Base-by-base conservation (phyloP, 2,888 invertebrate genomes). In the Mystacides longicornis region DNA sequence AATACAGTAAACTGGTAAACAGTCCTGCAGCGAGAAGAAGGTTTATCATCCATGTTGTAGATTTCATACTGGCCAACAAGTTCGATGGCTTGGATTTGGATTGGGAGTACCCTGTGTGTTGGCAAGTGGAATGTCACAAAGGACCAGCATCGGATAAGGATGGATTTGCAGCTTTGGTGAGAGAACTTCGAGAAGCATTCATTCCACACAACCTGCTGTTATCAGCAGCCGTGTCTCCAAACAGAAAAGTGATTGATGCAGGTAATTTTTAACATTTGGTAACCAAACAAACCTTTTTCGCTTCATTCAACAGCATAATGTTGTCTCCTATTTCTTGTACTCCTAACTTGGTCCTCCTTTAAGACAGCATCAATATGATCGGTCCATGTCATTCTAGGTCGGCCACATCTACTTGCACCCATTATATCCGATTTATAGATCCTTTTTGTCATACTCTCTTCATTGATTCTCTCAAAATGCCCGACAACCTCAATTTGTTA, bases 61-160 rank as follows among this genome's bases (percentile, higher is more conserved):
- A 87, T 63, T 93, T 93, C 66, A 81, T 93, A 54, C 82, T 86
- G 58, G 81, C 85, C 60, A 82, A 89, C 64, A 83, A 83, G 53
- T 95, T 95, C 64, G 93, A 95, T 66, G 96, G 96, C 3, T 73
- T 96, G 37, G 93, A 96, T 69, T 75, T 95, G 23, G 93, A 94
- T 67, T 95, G 94, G 94, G 93, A 95, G 67, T 95, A 93, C 69
- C 94, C 94, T 0, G 89, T 86, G 60, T 93, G 93, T 67, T 92
- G 92, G 92, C 92, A 92, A 77, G 86, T 85, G 1, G 87, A 92
- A 65, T 93, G 93, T 65, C 86, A 82, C 49, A 89, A 87, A 68
- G 93, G 93, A 1, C 88, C 87, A 0, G 77, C 75, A 19, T 85
- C 89, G 2, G 93, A 93, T 65, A 93, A 91, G 66, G 75, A 81